Evolutionary conservation across 2,113 vertebrate species (phyloP).

Genomic region (Daphoenositta chrysoptera): DNA sequence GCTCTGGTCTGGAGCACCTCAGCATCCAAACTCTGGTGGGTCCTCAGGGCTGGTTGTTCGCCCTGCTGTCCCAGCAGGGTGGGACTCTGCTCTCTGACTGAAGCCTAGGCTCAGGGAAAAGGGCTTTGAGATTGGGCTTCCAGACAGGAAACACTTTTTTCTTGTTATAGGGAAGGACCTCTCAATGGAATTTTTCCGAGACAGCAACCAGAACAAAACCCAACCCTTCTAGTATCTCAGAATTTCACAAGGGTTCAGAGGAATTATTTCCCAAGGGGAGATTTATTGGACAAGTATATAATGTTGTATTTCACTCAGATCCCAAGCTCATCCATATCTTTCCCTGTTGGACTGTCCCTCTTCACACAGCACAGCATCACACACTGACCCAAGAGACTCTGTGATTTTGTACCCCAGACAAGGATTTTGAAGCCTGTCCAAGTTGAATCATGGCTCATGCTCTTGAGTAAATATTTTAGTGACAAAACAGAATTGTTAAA

Average conservation of each 20-base stretch:
- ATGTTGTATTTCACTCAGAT: not conserved
- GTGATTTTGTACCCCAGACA: not conserved
- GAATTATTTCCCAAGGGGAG: not conserved
- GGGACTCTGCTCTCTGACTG: not conserved
- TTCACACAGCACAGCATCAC: not conserved
- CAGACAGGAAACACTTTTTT: not conserved
- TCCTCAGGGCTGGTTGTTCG: not conserved
- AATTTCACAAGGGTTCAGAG: not conserved
- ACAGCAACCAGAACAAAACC: not conserved
- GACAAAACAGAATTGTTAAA: not conserved
- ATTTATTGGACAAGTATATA: not conserved
- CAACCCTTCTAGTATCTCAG: not conserved
- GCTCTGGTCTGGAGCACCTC: not conserved
- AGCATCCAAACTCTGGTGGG: not conserved
- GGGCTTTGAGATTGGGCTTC: not conserved
- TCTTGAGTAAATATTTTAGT: not conserved
- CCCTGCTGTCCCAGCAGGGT: not conserved
- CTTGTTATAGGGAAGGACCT: not conserved
- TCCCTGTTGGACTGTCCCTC: not conserved
- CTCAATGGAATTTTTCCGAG: not conserved
- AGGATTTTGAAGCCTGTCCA: not conserved
- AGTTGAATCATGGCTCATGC: not conserved
- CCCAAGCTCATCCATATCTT: not conserved
- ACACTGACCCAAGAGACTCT: not conserved
- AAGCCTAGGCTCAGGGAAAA: not conserved